These are phyloP conservation scores for Phoxinus dragarum DNA, from an alignment of 2,797 vertebrate genomes.

Conservation along the genomic window DNA sequence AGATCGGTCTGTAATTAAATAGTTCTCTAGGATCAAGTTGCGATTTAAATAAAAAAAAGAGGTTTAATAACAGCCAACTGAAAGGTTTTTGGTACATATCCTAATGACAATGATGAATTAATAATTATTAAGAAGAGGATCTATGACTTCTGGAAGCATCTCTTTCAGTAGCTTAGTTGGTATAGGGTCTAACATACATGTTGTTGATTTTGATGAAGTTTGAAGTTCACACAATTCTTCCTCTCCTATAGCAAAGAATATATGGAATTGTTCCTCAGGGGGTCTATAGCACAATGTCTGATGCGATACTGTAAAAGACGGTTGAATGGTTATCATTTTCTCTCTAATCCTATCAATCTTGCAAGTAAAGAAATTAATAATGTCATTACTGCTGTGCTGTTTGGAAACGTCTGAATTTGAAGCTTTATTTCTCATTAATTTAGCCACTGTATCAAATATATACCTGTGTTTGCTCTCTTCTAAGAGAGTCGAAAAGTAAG, in stretches of 20 bases:
- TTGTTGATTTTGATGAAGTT: too few species aligned
- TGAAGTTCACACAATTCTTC: background rate
- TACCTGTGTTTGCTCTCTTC: background rate
- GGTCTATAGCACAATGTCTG: background rate
- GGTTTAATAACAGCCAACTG: too few species aligned
- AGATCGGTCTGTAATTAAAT: too few species aligned
- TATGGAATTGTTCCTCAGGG: background rate
- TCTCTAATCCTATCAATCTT: background rate
- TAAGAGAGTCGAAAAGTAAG: background rate
- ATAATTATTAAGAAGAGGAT: too few species aligned
- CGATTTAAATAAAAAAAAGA: too few species aligned
- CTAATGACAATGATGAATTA: too few species aligned
- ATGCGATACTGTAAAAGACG: background rate
- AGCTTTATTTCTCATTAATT: background rate
- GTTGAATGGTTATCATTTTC: background rate
- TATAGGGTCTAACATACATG: too few species aligned
- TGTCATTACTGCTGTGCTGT: background rate
- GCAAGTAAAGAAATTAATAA: background rate
- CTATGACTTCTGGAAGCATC: too few species aligned
- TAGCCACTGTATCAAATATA: background rate
- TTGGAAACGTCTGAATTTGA: too few species aligned
- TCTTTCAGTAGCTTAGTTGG: too few species aligned
- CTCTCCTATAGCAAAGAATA: background rate
- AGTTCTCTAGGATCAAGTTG: too few species aligned
- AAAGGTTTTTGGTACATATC: too few species aligned